These are phyloP conservation scores for Noctua comes DNA, from an alignment of 2,888 invertebrate species.

Conservation along the genomic window DNA sequence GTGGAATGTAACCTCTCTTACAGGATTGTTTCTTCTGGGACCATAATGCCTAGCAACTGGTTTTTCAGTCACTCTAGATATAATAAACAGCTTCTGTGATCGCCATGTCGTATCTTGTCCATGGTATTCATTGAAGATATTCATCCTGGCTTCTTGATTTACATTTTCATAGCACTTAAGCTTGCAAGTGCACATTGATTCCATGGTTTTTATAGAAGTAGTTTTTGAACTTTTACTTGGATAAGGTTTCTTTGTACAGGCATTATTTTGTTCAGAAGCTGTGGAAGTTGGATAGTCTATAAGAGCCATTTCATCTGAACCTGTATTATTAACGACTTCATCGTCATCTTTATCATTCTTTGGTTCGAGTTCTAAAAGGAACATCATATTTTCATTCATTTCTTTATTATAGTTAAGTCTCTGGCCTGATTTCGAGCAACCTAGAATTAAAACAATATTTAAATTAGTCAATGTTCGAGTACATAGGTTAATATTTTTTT, in stretches of 20 bases:
- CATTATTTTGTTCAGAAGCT: background rate
- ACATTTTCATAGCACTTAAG: background rate
- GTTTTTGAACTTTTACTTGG: background rate
- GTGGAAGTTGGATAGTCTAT: background rate
- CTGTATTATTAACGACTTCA: background rate
- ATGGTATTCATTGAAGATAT: slow-evolving; percentile 2
- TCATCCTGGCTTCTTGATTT: background rate
- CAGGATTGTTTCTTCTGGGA: background rate
- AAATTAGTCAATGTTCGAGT: background rate
- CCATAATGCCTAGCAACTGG: background rate
- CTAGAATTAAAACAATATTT: slow-evolving; percentile 11
- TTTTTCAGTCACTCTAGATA: slow-evolving; percentile 9
- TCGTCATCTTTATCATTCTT: background rate
- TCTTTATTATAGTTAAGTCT: background rate
- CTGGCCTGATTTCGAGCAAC: background rate
- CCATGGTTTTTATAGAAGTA: background rate
- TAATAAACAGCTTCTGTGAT: slow-evolving; percentile 1
- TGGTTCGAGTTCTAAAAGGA: background rate
- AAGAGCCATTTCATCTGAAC: background rate
- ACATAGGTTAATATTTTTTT: background rate
- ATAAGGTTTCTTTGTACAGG: background rate
- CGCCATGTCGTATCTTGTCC: slow-evolving; percentile 1
- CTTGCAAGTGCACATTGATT: background rate
- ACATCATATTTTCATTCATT: slow-evolving; percentile 1
- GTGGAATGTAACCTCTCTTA: background rate